phyloP scores from a whole-genome alignment of 2,797 vertebrate species.

The Setipinna tenuifilis region DNA sequence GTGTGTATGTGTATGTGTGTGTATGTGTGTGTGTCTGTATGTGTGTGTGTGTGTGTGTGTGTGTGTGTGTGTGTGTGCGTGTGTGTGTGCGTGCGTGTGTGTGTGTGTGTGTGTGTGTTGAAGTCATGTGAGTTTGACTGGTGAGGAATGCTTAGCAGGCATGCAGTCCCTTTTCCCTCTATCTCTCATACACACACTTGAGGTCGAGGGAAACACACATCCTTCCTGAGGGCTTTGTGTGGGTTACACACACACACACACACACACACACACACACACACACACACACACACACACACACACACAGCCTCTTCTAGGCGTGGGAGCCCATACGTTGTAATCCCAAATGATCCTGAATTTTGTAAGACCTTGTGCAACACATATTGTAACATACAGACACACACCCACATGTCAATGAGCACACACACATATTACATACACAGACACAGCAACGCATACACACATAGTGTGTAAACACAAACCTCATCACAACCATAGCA shows the following conservation, averaged over 20 bases:
- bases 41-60: conserved; percentile 48
- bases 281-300: not conserved
- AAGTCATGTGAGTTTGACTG: no score
- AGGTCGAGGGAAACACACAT: conserved; percentile 70
- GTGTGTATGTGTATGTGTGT: no score
- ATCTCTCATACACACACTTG: conserved; percentile 56
- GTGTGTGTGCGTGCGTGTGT: not conserved
- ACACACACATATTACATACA: not conserved
- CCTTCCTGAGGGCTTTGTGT: conserved; percentile 72
- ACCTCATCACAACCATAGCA: not conserved
- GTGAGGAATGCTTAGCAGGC: no score
- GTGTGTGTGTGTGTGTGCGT: not conserved
- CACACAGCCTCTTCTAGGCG: not conserved
- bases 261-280: conserved; percentile 3
- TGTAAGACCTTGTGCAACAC: not conserved
- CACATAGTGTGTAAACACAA: not conserved
- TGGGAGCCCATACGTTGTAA: not conserved
- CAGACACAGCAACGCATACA: not conserved
- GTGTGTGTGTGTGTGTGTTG: no score
- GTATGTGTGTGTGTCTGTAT: conserved; percentile 63
- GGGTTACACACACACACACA: conserved; percentile 56
- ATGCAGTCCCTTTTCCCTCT: not conserved
- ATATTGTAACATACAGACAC: not conserved
- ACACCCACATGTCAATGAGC: not conserved
- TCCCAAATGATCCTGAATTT: not conserved